Evolutionary conservation across 2,797 vertebrate species (phyloP).

Genomic region (Bradypodion pumilum): DNA sequence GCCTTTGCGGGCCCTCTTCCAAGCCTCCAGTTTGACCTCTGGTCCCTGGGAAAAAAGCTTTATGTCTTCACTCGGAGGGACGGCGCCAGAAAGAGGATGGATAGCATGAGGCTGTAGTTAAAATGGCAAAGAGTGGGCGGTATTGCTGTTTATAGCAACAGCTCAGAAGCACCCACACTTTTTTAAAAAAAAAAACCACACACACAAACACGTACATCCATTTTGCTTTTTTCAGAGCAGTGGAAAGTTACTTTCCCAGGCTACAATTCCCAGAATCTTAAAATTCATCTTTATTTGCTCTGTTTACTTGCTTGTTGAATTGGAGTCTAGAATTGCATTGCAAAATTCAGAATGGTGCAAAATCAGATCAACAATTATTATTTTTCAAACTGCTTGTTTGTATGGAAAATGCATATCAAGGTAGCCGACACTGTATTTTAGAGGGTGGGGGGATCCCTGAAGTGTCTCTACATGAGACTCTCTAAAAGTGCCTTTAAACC

Average conservation of each 20-base stretch:
- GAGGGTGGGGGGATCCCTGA: no score
- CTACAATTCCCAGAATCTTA: background rate
- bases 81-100: background rate
- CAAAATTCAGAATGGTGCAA: no score
- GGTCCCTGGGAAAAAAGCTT: background rate
- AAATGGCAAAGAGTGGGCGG: background rate
- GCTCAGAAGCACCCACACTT: background rate
- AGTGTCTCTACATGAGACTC: no score
- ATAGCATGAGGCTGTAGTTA: no score
- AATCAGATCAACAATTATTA: no score
- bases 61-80: background rate
- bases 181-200: no score
- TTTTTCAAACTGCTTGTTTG: no score
- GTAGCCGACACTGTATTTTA: no score
- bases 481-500: no score
- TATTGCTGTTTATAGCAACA: background rate
- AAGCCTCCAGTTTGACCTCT: background rate
- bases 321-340: no score
- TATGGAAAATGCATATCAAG: no score
- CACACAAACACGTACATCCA: background rate
- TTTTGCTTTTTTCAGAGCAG: background rate
- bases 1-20: background rate
- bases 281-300: background rate
- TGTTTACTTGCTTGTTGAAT: no score
- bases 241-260: background rate